These are phyloP conservation scores for Stegastes partitus DNA, from an alignment of 2,113 vertebrate genomes.

Conservation along the genomic window DNA sequence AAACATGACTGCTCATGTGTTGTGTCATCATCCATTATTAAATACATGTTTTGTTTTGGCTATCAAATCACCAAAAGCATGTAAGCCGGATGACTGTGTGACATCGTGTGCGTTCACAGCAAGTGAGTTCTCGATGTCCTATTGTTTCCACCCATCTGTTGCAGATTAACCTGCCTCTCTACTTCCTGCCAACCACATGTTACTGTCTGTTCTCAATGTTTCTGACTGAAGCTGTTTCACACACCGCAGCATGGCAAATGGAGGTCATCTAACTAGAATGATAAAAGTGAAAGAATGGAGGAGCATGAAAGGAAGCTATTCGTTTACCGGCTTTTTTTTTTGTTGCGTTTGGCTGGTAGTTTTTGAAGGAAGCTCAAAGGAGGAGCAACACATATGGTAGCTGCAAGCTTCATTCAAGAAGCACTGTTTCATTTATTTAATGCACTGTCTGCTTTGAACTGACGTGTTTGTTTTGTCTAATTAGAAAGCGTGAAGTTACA, in stretches of 20 bases:
- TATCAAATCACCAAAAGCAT: neutral
- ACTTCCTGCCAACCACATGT: constrained; percentile 32
- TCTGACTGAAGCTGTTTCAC: constrained; percentile 27
- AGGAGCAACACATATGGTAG: constrained; percentile 1
- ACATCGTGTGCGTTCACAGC: constrained; percentile 19
- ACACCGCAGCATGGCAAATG: neutral
- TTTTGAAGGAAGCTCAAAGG: neutral
- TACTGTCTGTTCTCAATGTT: constrained; percentile 18
- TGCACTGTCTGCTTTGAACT: neutral
- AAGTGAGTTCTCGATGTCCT: constrained; percentile 19
- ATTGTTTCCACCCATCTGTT: constrained; percentile 63
- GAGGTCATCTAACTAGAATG: neutral
- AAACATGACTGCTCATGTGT: neutral
- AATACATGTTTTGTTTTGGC: neutral
- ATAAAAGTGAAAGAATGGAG: neutral
- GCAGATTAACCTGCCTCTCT: constrained; percentile 55
- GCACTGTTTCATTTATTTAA: neutral
- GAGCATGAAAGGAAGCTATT: neutral
- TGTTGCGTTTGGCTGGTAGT: neutral
- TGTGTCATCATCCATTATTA: neutral
- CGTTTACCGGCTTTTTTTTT: neutral
- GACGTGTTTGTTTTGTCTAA: neutral
- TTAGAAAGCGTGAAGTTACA: neutral
- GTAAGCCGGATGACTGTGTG: constrained; percentile 6
- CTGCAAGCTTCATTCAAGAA: neutral